Evolutionary conservation across 2,888 invertebrate genomes (phyloP).

Genomic region (Pandemis corylana): DNA sequence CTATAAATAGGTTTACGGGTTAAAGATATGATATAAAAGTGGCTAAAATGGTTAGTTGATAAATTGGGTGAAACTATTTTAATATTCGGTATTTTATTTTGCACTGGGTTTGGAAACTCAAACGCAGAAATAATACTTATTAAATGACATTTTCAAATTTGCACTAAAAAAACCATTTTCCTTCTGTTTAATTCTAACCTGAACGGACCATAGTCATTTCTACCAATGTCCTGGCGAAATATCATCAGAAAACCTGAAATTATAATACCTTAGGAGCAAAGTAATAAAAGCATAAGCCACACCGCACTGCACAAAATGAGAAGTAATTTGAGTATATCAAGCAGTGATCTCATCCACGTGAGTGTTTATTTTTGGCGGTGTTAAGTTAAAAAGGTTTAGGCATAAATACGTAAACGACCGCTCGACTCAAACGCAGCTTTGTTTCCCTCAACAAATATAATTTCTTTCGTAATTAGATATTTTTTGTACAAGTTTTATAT

Average conservation of each 20-base stretch:
- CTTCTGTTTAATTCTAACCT: too few relatives aligned
- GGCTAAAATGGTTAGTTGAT: too few relatives aligned
- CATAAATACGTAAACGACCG: background rate
- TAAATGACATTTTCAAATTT: too few relatives aligned
- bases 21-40: too few relatives aligned
- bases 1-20: too few relatives aligned
- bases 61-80: too few relatives aligned
- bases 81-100: too few relatives aligned
- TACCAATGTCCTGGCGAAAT: too few relatives aligned
- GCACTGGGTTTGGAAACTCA: too few relatives aligned
- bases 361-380: slow-evolving; percentile 3
- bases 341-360: slow-evolving; percentile 22
- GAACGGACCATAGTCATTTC: too few relatives aligned
- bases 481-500: background rate
- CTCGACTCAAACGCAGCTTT: background rate
- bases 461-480: background rate
- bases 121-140: too few relatives aligned
- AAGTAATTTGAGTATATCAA: background rate
- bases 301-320: background rate
- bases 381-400: background rate
- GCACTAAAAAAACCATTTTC: too few relatives aligned
- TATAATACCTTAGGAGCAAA: background rate
- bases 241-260: background rate
- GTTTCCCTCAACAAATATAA: background rate
- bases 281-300: background rate